Percentiles rank a stretch among this genome's conserved stretches.
Evolutionary conservation across 2,888 invertebrate species (phyloP).

Genomic region (Ephialtes manifestator): DNA sequence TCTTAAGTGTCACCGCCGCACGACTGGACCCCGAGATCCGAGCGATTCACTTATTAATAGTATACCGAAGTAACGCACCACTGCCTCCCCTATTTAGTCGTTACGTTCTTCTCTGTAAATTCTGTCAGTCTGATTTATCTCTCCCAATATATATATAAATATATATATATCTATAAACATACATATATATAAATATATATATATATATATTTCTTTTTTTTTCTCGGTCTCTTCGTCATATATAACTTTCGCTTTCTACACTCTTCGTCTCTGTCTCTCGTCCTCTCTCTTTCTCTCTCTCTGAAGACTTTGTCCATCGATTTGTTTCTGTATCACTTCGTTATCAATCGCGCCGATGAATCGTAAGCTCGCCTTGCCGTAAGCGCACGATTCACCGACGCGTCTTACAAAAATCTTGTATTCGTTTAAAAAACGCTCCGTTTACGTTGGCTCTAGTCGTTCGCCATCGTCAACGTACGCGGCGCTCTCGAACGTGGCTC

Average conservation of each 20-base stretch:
- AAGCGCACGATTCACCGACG: background rate
- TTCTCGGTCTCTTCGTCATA: conserved; percentile 48
- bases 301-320: conserved; percentile 9
- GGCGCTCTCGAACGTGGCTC: conserved; percentile 30
- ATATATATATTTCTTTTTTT: background rate
- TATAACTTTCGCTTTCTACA: conserved; percentile 22
- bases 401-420: background rate
- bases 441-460: conserved; percentile 52
- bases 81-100: conserved; percentile 81
- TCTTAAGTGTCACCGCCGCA: conserved; percentile 65
- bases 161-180: too few species aligned
- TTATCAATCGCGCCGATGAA: background rate
- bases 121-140: conserved; percentile 41
- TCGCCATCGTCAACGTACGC: conserved; percentile 39
- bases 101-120: conserved; percentile 66
- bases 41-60: conserved; percentile 68
- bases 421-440: conserved; percentile 39
- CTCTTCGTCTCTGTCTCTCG: conserved; percentile 25
- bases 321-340: conserved; percentile 18
- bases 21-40: conserved; percentile 67
- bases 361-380: background rate
- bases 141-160: conserved; percentile 8
- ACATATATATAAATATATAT: too few species aligned
- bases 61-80: conserved; percentile 82
- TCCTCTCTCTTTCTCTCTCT: conserved; percentile 21